A percentile compares a stretch with the other conserved stretches of the same genome.
Evolutionary conservation across 1,140 invertebrate species (phyloP).

Genomic region (Homalodisca vitripennis): DNA sequence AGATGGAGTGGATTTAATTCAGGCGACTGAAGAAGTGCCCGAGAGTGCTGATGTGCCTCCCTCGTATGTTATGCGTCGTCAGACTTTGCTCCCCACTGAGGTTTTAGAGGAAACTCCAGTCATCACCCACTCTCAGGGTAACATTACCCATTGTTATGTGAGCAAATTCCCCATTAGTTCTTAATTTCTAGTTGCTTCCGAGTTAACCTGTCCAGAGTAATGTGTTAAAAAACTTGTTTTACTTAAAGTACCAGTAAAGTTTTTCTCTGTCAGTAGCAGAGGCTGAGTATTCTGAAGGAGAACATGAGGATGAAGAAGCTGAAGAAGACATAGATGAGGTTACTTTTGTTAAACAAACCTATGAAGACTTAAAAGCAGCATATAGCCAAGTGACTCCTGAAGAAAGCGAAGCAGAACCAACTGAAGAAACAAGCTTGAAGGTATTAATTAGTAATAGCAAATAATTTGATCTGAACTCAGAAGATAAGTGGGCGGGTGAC

Average conservation of each 20-base stretch:
- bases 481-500: too few relatives aligned
- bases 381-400: conserved; percentile 35
- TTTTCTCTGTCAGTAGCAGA: too few relatives aligned
- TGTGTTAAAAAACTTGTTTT: too few relatives aligned
- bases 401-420: conserved; percentile 32
- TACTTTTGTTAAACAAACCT: conserved; percentile 35
- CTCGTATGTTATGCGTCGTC: neutral
- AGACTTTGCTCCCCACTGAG: conserved; percentile 2
- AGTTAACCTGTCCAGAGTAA: too few relatives aligned
- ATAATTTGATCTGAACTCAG: too few relatives aligned
- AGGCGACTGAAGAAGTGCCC: neutral
- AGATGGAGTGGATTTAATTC: neutral
- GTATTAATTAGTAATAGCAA: neutral
- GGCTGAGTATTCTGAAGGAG: conserved; percentile 28
- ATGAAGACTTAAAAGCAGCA: conserved; percentile 32
- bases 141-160: conserved; percentile 14
- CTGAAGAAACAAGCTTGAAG: conserved; percentile 30
- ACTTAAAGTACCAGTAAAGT: too few relatives aligned
- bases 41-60: conserved; percentile 8
- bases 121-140: neutral
- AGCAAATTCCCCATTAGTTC: conserved; percentile 3
- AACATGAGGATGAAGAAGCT: conserved; percentile 41
- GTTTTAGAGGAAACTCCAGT: neutral
- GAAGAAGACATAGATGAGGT: conserved; percentile 47
- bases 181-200: too few relatives aligned